Conservation (phyloP, 92 coral and sea anemone genomes). For the Zoanthus sociatus region DNA sequence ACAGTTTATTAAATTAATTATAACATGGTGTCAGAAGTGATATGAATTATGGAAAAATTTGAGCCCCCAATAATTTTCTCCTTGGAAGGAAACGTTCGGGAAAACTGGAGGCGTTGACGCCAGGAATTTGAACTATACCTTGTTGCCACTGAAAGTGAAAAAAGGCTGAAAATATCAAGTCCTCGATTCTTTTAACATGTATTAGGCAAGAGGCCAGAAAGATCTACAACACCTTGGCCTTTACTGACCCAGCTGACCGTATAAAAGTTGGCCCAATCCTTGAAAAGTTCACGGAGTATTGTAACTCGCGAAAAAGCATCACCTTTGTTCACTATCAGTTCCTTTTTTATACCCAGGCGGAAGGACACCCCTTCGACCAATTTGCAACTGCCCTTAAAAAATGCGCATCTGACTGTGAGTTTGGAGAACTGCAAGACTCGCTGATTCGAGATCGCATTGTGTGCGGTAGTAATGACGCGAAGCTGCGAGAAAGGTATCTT, state of each 20-base stretch:
- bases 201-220: constrained; percentile 55
- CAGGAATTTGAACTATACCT: too few relatives aligned
- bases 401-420: constrained; percentile 56
- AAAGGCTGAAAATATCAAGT: constrained; percentile 54
- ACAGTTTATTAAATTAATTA: too few relatives aligned
- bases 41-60: too few relatives aligned
- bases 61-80: too few relatives aligned
- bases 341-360: constrained; percentile 48
- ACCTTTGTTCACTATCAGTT: constrained; percentile 57
- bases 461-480: constrained; percentile 45
- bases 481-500: constrained; percentile 56
- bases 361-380: constrained; percentile 61
- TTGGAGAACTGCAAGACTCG: constrained; percentile 54
- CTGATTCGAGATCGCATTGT: constrained; percentile 64
- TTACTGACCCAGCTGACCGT: constrained; percentile 29
- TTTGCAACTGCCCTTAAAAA: constrained; percentile 60
- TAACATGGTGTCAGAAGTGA: too few relatives aligned
- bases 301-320: constrained; percentile 31
- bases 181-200: constrained; percentile 9
- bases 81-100: too few relatives aligned
- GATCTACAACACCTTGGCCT: constrained; percentile 30
- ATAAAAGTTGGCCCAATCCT: constrained; percentile 52
- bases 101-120: background rate
- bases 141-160: constrained; percentile 7
- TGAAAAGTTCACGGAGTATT: constrained; percentile 24